Percentiles rank a stretch among this genome's conserved stretches.
phyloP scores from a whole-genome alignment of 2,797 vertebrate species.

The Muraenolepis orangiensis region DNA sequence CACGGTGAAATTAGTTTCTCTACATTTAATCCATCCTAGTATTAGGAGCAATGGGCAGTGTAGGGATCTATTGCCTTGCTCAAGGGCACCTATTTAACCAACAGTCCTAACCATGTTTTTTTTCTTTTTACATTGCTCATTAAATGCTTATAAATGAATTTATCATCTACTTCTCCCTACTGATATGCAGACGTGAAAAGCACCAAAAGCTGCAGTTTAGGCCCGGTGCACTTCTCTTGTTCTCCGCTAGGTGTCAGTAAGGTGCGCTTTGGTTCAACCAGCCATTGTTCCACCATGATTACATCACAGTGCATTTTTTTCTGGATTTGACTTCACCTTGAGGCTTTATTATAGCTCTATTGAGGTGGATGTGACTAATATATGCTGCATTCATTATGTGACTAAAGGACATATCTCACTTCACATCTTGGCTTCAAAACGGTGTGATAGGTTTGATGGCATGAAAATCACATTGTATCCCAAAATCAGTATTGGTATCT shows the following conservation, averaged over 20 bases:
- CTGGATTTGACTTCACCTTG: background rate
- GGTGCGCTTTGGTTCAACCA: background rate
- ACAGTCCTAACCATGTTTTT: background rate
- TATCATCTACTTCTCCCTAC: background rate
- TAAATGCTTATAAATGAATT: background rate
- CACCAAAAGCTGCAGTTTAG: background rate
- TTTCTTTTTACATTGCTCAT: background rate
- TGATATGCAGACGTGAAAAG: background rate
- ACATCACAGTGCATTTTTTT: background rate
- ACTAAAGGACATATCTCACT: background rate
- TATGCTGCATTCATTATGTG: background rate
- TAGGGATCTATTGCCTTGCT: too few relatives aligned
- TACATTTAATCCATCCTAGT: too few relatives aligned
- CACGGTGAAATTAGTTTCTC: too few relatives aligned
- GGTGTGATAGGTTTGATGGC: background rate
- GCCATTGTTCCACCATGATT: background rate
- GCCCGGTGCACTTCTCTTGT: background rate
- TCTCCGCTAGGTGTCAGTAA: background rate
- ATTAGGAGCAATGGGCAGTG: too few relatives aligned
- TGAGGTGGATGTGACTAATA: background rate
- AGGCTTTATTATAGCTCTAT: slow-evolving; percentile 3
- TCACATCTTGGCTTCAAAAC: slow-evolving; percentile 9
- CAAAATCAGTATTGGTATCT: background rate
- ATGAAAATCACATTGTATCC: background rate
- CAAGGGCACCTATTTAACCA: too few relatives aligned